Evolutionary conservation across 2,888 invertebrate genomes (phyloP), one percentile per base, ranked within the genome.

Genomic region (Eilema griseolum): DNA sequence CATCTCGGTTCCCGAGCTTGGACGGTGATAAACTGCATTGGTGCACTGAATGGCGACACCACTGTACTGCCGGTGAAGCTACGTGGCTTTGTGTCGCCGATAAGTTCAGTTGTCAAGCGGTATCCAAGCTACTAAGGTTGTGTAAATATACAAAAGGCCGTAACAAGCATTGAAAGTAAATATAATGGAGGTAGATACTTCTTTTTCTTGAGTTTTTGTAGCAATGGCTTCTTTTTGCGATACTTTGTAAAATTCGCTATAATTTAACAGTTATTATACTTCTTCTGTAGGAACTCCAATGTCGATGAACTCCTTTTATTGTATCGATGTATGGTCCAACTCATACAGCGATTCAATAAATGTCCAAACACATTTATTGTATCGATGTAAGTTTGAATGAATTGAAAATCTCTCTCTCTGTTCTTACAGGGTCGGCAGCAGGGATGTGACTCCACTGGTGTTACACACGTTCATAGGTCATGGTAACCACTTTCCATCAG

Each of bases 71-170:
- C 66, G 73, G 52, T 71, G 57, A 23, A 28, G 65, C 59, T 66
- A 61, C 62, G n/a, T 24, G 70, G 77, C 80, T 82, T 84, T 83
- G 79, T 83, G 77, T 69, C 72, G 67, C 64, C 80, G 82, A 85
- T 87, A 86, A 86, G 78, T n/a, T n/a, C n/a, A n/a, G n/a, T 83
- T 83, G 84, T 83, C 82, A 77, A 81, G 71, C 78, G 78, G 77
- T 80, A 82, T 73, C 61, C 52, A 67, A 60, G 66, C 74, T 60
- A 65, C 11, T 59, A 77, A 73, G 72, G 68, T 71, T 73, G 74
- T 52, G 72, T 75, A 78, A 60, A 73, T 81, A 74, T 77, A 69
- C 46, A 28, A 56, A 56, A 65, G 57, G 52, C n/a, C 52, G 52
- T 52, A 52, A 52, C 52, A 3, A n/a, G 8, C n/a, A 20, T 52